These are phyloP conservation scores for Triplophysa bombifrons DNA, from an alignment of 2,797 vertebrate genomes.

Conservation along the genomic window DNA sequence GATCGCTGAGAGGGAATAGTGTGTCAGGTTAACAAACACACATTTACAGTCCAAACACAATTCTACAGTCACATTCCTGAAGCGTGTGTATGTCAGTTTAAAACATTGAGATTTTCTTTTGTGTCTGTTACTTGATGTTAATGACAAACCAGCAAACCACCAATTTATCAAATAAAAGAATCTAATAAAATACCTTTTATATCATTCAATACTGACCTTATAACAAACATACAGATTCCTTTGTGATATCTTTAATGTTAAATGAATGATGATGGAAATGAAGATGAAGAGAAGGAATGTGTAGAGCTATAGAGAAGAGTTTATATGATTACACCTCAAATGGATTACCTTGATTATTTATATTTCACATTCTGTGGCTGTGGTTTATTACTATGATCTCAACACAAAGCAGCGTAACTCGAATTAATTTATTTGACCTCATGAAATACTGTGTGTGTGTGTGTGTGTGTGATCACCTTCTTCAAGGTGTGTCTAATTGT, in stretches of 20 bases:
- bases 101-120: background rate
- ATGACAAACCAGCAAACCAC: background rate
- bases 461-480: constrained; percentile 37
- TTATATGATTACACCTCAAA: too few relatives aligned
- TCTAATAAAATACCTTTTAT: background rate
- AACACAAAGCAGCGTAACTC: too few relatives aligned
- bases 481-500: constrained; percentile 71
- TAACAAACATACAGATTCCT: too few relatives aligned
- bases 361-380: too few relatives aligned
- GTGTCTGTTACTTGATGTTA: background rate
- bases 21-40: background rate
- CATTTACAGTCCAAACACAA: background rate
- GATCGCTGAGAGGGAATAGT: constrained; percentile 79
- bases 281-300: too few relatives aligned
- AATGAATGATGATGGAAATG: too few relatives aligned
- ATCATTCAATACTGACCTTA: too few relatives aligned
- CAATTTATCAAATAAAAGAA: background rate
- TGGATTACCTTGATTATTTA: too few relatives aligned
- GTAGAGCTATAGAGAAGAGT: too few relatives aligned
- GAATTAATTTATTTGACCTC: too few relatives aligned
- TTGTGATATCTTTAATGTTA: too few relatives aligned
- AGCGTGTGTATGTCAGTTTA: background rate
- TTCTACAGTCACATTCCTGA: background rate
- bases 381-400: too few relatives aligned
- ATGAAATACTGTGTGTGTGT: background rate